Evolutionary conservation across 1,140 invertebrate genomes (phyloP), one percentile per base, ranked within the genome.

Genomic region (Formica exsecta): DNA sequence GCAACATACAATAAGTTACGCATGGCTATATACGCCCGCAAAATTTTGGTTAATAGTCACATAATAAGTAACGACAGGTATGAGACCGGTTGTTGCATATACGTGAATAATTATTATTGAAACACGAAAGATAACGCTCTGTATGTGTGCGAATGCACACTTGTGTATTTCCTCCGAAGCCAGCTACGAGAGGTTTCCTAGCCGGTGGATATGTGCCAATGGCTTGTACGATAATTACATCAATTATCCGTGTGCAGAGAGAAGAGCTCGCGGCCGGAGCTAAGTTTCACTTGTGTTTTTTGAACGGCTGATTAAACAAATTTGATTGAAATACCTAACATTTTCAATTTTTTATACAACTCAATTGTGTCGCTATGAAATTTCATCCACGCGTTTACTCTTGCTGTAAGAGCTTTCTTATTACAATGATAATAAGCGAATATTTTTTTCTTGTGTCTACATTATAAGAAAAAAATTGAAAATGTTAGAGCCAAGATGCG

Each of bases 261-360:
- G 80, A 85, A 77, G 86, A 77, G 54, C 44, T 41, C 22, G 25
- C 16, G 36, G 22, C 19, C 36, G 48, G 66, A 79, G 36, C 61
- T 2, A 57, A 90, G 84, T 92, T 92, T 92, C 91, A 91, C 89
- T 88, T 92, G 32, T 73, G 76, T 90, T 91, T 87, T 91, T 87
- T 73, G 70, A 77, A 91, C 66, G 59, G 2, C 81, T 77, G 87
- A 86, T 86, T 89, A 89, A 89, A 89, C 84, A 89, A 89, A 89
- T 89, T 86, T 65, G 71, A 86, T 41, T 73, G 9, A 81, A 16
- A 59, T 41, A 59, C 32, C 32, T 57, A 29, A 54, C 13, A 32
- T 75, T 57, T 64, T 36, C 13, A 19, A 36, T 36, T 41, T 54
- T 68, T 51, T 16, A 51, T 8, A 48, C 44, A 59, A 4, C 19